These are phyloP conservation scores for Montipora capitata DNA, from an alignment of 92 coral and sea anemone genomes.

Conservation along the genomic window DNA sequence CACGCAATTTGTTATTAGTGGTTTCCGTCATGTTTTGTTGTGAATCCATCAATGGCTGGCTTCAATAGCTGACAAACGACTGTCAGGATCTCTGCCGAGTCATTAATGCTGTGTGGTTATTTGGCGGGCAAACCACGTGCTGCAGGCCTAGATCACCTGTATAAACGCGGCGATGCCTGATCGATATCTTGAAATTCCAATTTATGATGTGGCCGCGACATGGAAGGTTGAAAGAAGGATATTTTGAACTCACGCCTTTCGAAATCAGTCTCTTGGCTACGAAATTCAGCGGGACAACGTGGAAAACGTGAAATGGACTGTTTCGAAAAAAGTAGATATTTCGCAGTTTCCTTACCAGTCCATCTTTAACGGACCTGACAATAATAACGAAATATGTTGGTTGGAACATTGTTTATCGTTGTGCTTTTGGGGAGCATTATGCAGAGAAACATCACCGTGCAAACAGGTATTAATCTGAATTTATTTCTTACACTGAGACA, in stretches of 20 bases:
- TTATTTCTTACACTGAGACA: constrained; percentile 5
- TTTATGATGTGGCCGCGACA: constrained; percentile 47
- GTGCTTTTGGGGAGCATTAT: constrained; percentile 30
- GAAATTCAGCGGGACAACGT: neutral
- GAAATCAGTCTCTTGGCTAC: neutral
- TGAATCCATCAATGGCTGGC: constrained; percentile 25
- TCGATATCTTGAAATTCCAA: constrained; percentile 44
- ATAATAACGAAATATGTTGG: constrained; percentile 36
- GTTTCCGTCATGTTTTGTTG: constrained; percentile 25
- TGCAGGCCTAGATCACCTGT: constrained; percentile 57
- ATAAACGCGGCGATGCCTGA: constrained; percentile 50
- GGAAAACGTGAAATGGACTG: constrained; percentile 19
- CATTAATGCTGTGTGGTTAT: constrained; percentile 22
- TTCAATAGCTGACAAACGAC: constrained; percentile 29
- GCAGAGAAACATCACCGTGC: neutral
- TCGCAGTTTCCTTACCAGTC: constrained; percentile 1
- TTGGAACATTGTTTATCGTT: constrained; percentile 1
- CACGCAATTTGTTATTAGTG: neutral
- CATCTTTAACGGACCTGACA: neutral
- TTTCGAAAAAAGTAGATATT: constrained; percentile 3
- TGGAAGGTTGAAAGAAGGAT: constrained; percentile 29
- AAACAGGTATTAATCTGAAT: constrained; percentile 24
- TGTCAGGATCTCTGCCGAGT: constrained; percentile 17
- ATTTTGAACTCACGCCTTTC: constrained; percentile 3
- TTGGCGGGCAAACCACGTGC: constrained; percentile 55